These are phyloP conservation scores for Pygmarrhopalites habei DNA, from an alignment of 1,140 invertebrate genomes.

Conservation along the genomic window DNA sequence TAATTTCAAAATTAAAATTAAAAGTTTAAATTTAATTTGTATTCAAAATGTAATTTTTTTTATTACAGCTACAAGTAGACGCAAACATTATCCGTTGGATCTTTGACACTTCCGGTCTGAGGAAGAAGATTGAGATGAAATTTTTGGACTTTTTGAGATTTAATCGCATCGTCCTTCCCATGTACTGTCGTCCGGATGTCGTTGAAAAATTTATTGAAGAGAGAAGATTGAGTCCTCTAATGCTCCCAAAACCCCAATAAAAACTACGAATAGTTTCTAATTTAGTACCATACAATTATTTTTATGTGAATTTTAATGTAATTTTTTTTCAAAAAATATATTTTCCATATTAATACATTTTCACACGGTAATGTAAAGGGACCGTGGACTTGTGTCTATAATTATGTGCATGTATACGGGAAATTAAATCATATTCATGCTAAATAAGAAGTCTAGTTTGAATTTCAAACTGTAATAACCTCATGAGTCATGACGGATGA, in stretches of 20 bases:
- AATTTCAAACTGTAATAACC: no score
- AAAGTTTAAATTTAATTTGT: not conserved
- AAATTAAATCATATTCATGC: no score
- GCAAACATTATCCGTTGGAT: slow-evolving; percentile 31
- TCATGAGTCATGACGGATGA: no score
- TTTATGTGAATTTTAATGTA: not conserved
- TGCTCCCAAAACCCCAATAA: no score
- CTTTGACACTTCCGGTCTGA: slow-evolving; percentile 24
- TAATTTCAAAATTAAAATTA: not conserved
- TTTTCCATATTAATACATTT: no score
- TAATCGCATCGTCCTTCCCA: slow-evolving; percentile 23
- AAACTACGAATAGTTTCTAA: not conserved
- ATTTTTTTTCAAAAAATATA: no score
- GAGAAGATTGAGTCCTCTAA: slow-evolving; percentile 16
- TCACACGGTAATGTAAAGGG: no score
- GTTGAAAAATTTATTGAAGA: slow-evolving; percentile 29
- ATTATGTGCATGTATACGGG: no score
- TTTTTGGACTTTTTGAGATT: slow-evolving; percentile 33
- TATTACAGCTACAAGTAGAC: slow-evolving; percentile 26
- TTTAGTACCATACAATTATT: not conserved
- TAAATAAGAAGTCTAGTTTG: no score
- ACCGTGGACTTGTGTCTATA: no score
- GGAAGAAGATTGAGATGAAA: slow-evolving; percentile 22
- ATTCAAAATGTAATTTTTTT: not conserved
- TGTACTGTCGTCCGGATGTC: slow-evolving; percentile 34